Evolutionary conservation across 2,888 invertebrate genomes (phyloP).

Genomic region (Athrips mouffetella): DNA sequence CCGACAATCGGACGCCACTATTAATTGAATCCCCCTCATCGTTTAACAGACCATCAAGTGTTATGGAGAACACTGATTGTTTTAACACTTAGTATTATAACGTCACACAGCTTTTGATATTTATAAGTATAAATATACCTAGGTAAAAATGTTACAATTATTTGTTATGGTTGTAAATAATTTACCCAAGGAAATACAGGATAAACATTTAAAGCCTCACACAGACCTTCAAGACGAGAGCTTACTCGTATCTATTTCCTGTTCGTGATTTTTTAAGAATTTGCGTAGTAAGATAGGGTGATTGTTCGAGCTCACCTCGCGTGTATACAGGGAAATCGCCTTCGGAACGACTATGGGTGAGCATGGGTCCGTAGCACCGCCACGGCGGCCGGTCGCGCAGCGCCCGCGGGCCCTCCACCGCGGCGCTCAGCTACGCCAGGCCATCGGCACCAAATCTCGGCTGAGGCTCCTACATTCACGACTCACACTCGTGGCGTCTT

Average conservation of each 20-base stretch:
- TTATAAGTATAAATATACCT: background rate
- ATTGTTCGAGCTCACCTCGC: slow-evolving; percentile 80
- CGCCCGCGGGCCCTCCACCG: slow-evolving; percentile 75
- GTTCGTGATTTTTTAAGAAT: background rate
- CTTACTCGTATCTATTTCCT: background rate
- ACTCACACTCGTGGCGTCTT: slow-evolving; percentile 49
- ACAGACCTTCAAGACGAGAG: background rate
- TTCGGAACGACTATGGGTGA: slow-evolving; percentile 91
- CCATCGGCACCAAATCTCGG: slow-evolving; percentile 61
- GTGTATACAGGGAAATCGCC: slow-evolving; percentile 90
- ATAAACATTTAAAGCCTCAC: no score
- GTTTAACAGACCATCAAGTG: slow-evolving; percentile 12
- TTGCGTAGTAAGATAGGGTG: slow-evolving; percentile 18
- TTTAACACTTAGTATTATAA: background rate
- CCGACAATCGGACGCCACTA: slow-evolving; percentile 37
- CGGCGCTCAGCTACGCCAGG: slow-evolving; percentile 62
- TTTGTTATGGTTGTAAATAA: no score
- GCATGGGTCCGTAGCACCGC: slow-evolving; percentile 84
- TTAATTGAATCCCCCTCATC: slow-evolving; percentile 25
- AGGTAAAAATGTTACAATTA: no score
- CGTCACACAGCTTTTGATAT: background rate
- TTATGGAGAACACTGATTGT: background rate
- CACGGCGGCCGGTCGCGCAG: slow-evolving; percentile 74
- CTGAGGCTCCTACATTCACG: slow-evolving; percentile 48
- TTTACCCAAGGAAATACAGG: no score